Evolutionary conservation across 35 echinoderm and acorn worm species (phyloP).

Genomic region (Lytechinus pictus): DNA sequence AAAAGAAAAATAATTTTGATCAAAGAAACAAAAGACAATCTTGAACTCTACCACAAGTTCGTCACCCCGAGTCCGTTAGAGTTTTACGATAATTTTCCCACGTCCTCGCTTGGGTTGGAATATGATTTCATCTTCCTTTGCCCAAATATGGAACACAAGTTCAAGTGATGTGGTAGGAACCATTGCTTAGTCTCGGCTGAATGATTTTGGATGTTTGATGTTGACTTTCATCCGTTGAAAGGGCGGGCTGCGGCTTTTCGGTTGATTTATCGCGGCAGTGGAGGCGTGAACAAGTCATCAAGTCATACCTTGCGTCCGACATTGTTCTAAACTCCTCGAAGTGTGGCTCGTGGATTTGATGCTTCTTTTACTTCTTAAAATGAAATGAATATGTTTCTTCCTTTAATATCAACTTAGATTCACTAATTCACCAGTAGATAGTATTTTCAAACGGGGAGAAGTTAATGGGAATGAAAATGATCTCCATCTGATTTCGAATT

Average conservation of each 20-base stretch:
- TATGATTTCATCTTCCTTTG: constrained; percentile 10
- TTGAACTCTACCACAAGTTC: not conserved
- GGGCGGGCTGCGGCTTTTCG: not conserved
- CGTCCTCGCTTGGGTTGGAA: not conserved
- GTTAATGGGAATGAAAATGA: too few species aligned
- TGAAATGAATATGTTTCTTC: not conserved
- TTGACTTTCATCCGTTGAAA: not conserved
- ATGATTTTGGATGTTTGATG: not conserved
- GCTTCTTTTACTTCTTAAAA: not conserved
- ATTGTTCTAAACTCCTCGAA: not conserved
- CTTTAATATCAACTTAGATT: too few species aligned
- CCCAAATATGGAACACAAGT: not conserved
- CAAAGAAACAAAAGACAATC: not conserved
- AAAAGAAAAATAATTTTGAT: not conserved
- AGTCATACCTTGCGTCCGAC: not conserved
- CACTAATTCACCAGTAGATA: too few species aligned
- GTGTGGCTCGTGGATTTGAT: not conserved
- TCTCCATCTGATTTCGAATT: too few species aligned
- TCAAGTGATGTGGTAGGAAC: not conserved
- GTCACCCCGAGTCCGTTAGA: not conserved
- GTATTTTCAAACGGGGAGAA: too few species aligned
- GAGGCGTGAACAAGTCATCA: constrained; percentile 25
- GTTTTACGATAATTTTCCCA: not conserved
- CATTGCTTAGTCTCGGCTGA: not conserved
- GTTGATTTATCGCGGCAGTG: not conserved